These are phyloP conservation scores for Trinorchestia longiramus DNA, from an alignment of 1,140 invertebrate genomes.

Conservation along the genomic window DNA sequence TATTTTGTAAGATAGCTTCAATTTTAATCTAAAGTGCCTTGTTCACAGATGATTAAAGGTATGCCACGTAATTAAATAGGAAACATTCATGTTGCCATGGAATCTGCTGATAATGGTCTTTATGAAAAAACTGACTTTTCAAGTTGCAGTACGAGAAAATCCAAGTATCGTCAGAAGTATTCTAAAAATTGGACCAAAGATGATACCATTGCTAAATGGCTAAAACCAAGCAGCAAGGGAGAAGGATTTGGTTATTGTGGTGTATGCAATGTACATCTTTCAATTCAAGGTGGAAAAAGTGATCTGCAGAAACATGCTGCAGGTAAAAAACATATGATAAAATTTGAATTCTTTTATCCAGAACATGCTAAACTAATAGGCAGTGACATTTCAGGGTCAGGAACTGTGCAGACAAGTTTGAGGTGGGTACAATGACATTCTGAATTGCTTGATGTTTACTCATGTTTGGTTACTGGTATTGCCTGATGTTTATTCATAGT, in stretches of 20 bases:
- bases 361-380: background rate
- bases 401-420: background rate
- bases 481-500: too few species aligned
- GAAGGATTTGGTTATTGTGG: constrained; percentile 4
- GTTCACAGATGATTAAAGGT: background rate
- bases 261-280: constrained; percentile 11
- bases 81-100: background rate
- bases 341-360: background rate
- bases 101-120: background rate
- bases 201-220: constrained; percentile 3
- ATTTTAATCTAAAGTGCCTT: background rate
- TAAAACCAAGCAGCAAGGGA: constrained; percentile 28
- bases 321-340: constrained; percentile 29
- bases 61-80: background rate
- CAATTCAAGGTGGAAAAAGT: constrained; percentile 3
- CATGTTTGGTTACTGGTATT: background rate
- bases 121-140: background rate
- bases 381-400: background rate
- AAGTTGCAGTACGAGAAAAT: background rate
- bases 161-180: background rate
- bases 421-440: background rate
- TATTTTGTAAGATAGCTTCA: background rate
- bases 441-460: background rate
- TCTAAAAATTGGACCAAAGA: constrained; percentile 35
- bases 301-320: constrained; percentile 17